A percentile compares a stretch with the other conserved stretches of the same genome.
Conservation (phyloP, 2,888 invertebrate species). For the Plebejus anna region DNA sequence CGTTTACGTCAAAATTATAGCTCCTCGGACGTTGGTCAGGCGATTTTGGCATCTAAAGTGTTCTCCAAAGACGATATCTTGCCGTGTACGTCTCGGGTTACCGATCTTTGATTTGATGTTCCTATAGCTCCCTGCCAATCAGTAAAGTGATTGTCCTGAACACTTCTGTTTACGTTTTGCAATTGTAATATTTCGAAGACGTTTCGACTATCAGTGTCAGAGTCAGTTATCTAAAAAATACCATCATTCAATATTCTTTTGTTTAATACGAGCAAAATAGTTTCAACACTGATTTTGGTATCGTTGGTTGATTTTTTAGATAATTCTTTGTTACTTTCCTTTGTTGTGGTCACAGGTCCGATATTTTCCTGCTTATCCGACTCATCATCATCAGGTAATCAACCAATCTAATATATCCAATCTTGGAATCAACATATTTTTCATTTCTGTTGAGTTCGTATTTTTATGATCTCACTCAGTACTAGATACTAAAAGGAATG, state of each 20-base stretch:
- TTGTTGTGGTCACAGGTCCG: no score
- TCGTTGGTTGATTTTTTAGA: no score
- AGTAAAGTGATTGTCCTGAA: conserved; percentile 71
- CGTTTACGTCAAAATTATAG: conserved; percentile 63
- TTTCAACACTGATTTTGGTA: no score
- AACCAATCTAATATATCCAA: neutral
- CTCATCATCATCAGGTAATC: neutral
- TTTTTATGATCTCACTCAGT: conserved; percentile 3
- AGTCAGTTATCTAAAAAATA: neutral
- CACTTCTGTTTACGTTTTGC: conserved; percentile 5
- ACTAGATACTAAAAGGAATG: neutral
- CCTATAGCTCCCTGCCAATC: conserved; percentile 67
- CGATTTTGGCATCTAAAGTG: conserved; percentile 9
- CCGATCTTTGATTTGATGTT: conserved; percentile 67
- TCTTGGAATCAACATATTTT: neutral
- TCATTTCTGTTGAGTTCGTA: neutral
- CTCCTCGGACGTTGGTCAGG: conserved; percentile 38
- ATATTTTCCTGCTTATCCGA: no score
- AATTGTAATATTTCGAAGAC: neutral
- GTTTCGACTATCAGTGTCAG: neutral
- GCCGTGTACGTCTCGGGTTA: conserved; percentile 46
- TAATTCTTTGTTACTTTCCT: no score
- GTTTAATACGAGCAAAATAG: no score
- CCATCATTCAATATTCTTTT: no score
- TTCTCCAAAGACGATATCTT: conserved; percentile 41